Evolutionary conservation across 1,140 invertebrate genomes (phyloP), one percentile per base, ranked within the genome.

Genomic region (Tetramorium simillimum): DNA sequence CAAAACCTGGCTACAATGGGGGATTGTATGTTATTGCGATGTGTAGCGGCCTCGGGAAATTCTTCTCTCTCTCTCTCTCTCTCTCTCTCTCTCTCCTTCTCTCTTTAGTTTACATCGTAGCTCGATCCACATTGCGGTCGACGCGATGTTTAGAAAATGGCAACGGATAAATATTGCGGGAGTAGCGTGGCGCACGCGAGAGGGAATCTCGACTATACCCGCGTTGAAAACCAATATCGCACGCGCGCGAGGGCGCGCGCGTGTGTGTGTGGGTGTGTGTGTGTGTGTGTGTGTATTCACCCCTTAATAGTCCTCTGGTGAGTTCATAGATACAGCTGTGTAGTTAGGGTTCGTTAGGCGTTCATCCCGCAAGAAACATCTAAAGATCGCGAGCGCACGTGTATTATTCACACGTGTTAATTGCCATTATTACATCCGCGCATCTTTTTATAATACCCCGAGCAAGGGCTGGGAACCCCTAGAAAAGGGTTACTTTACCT

Each of bases 211-310:
- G 60, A 49, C 28, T n/a, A 21, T 80, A 63, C 12, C 12, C n/a
- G 63, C 77, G 46, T 53, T 28, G 46, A 69, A 81, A 80, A 81
- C 62, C 63, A 69, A 81, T 69, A 81, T 81, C 63, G 49, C 49
- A 46, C 16, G 4, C 37, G 40, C 21, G 56, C 0, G 14, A 2
- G 40, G 7, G 18, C 7, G 7, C 2, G 24, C 3, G 24, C 7
- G 2, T 46, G 1, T 40, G 12, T 16, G 56, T 14, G 12, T 12
- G 10, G 21, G 0, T 21, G 37, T 53, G 1, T 53, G 46, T n/a
- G n/a, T 10, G n/a, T 7, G 6, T 2, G 12, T 21, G 14, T 53
- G 9, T 53, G 46, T 80, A 80, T 53, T 12, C n/a, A 51, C 3
- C 14, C 9, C 60, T 69, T 51, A 67, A 78, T 78, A 80, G 77